Evolutionary conservation across 2,797 vertebrate genomes (phyloP), one percentile per base, ranked within the genome.

Genomic region (Myripristis jacobus): DNA sequence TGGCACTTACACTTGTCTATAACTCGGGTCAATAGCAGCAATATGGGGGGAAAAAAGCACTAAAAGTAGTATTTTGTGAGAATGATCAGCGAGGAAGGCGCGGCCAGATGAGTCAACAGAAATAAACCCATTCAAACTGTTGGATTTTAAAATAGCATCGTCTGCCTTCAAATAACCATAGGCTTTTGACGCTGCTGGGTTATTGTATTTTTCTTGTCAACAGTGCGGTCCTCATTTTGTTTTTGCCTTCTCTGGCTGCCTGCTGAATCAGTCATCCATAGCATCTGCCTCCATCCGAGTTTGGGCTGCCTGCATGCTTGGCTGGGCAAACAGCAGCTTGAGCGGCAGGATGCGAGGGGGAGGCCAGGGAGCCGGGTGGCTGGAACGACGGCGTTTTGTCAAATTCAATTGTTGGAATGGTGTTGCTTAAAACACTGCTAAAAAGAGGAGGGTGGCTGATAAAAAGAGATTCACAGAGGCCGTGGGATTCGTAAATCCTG

Each of bases 281-380:
- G 80, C 88, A 77, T 88, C 72, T 76, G 76, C 66, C 74, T 87
- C 81, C 77, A 58, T 78, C 70, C 66, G 83, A 81, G 80, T 79
- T 71, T 64, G 77, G 71, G 66, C 71, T 64, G 69, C 29, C 66
- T 63, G 79, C 69, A 86, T 34, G 77, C 85, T 78, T 34, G 87
- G 77, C 85, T 78, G 82, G 75, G 58, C 78, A 69, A 79, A 84
- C 83, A 72, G 83, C 83, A 83, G 79, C 81, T 86, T 75, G 80
- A 81, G 80, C 75, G 73, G 80, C 73, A 87, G 74, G 73, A 83
- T 58, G 67, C 12, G 58, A 34, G 65, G 73, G 73, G 47, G 60
- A 73, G 77, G 79, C 77, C 60, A 24, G 65, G 58, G 68, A 76
- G 68, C 57, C 41, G 48, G 19, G 55, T 7, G 70, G 16, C 69